These are phyloP conservation scores for Sclerodermus sp. DNA, from an alignment of 2,888 invertebrate genomes.

Conservation along the genomic window DNA sequence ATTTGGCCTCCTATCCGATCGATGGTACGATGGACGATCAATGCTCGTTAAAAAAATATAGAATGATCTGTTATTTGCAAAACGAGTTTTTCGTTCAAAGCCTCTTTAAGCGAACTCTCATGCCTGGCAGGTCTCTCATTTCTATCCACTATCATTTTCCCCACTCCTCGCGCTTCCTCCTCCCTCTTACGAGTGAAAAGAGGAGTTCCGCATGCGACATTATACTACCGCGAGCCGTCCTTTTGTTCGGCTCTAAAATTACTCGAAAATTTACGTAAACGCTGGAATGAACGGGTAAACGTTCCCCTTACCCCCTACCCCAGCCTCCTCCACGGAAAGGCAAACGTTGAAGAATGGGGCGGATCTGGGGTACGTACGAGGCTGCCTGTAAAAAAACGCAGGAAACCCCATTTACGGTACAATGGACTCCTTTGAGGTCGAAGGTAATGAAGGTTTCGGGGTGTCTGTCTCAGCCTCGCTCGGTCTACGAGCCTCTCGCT, in stretches of 20 bases:
- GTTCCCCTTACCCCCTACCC: constrained; percentile 11
- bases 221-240: constrained; percentile 21
- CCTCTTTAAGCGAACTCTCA: constrained; percentile 29
- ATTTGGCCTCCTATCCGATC: too few species aligned
- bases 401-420: constrained; percentile 47
- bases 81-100: constrained; percentile 43
- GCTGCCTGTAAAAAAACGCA: constrained; percentile 17
- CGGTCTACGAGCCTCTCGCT: not conserved
- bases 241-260: constrained; percentile 23
- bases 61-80: not conserved
- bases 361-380: constrained; percentile 34
- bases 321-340: constrained; percentile 27
- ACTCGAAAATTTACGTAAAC: constrained; percentile 35
- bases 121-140: constrained; percentile 21
- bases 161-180: constrained; percentile 3
- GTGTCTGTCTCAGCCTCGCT: constrained; percentile 32
- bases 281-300: constrained; percentile 25
- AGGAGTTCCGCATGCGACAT: constrained; percentile 35
- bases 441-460: constrained; percentile 48
- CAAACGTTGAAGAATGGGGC: constrained; percentile 42
- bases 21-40: too few species aligned
- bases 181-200: constrained; percentile 9
- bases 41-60: too few species aligned
- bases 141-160: constrained; percentile 19
- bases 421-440: constrained; percentile 46